A percentile compares a stretch with the other conserved stretches of the same genome.
Conservation (phyloP, 1,140 invertebrate species). For the Steinernema khuongi region DNA sequence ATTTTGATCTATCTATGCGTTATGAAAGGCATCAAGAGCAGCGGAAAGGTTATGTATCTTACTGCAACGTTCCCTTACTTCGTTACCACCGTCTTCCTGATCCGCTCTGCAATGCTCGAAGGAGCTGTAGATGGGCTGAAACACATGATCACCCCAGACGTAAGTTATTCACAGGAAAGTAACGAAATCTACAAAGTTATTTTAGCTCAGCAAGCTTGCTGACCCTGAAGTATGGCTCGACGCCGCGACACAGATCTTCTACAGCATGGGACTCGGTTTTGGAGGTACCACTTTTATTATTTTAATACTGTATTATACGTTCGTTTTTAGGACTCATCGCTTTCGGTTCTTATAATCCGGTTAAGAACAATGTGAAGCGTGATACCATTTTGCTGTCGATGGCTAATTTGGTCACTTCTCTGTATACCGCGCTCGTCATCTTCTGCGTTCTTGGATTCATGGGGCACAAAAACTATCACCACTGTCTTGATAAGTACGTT, state of each 20-base stretch:
- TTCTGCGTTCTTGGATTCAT: slow-evolving; percentile 97
- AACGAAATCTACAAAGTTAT: slow-evolving; percentile 15
- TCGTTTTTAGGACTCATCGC: slow-evolving; percentile 71
- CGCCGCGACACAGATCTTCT: slow-evolving; percentile 94
- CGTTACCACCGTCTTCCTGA: slow-evolving; percentile 89
- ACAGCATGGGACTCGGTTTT: slow-evolving; percentile 86
- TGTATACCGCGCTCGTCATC: slow-evolving; percentile 95
- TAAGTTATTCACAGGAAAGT: slow-evolving; percentile 54
- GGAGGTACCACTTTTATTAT: slow-evolving; percentile 65
- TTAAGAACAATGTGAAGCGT: slow-evolving; percentile 88
- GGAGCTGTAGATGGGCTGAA: slow-evolving; percentile 80
- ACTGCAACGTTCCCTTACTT: slow-evolving; percentile 93
- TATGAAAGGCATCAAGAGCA: slow-evolving; percentile 94
- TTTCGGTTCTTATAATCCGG: slow-evolving; percentile 89
- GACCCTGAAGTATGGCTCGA: slow-evolving; percentile 76
- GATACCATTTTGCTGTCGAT: slow-evolving; percentile 88
- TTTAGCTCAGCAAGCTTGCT: slow-evolving; percentile 48
- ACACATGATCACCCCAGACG: slow-evolving; percentile 83
- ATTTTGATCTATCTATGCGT: slow-evolving; percentile 88
- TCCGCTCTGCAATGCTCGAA: slow-evolving; percentile 80
- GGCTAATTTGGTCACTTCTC: slow-evolving; percentile 88
- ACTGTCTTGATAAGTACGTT: slow-evolving; percentile 50
- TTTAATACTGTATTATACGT: background rate
- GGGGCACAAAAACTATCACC: slow-evolving; percentile 52
- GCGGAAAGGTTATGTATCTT: slow-evolving; percentile 81